Conservation (phyloP, 1,140 invertebrate genomes). For the Brachionus paranguensis region DNA sequence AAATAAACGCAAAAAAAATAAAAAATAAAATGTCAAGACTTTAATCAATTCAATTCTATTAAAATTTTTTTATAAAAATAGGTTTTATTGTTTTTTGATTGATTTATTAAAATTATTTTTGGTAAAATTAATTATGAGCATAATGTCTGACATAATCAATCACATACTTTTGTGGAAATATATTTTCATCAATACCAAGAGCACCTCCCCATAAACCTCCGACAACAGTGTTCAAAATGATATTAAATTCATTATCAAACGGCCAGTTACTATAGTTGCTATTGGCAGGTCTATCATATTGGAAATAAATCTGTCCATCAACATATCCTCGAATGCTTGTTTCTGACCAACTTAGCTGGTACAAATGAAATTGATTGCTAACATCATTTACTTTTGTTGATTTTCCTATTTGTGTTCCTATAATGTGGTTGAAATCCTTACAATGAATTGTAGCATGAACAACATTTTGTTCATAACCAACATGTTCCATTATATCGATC, state of each 20-base stretch:
- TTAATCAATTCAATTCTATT: too few relatives aligned
- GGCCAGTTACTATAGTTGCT: background rate
- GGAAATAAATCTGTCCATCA: background rate
- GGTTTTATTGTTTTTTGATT: background rate
- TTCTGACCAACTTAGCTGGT: background rate
- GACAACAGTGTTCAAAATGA: slow-evolving; percentile 3
- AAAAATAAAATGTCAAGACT: too few relatives aligned
- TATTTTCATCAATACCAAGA: background rate
- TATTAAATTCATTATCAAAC: slow-evolving; percentile 2
- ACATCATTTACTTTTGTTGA: slow-evolving; percentile 1
- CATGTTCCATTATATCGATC: slow-evolving; percentile 42
- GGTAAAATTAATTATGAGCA: background rate
- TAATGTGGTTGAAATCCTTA: background rate
- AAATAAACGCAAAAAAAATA: too few relatives aligned
- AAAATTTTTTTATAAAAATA: too few relatives aligned
- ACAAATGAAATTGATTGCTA: background rate
- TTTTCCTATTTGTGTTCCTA: background rate
- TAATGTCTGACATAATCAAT: slow-evolving; percentile 8
- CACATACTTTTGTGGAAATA: background rate
- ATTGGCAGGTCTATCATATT: background rate
- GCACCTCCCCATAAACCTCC: slow-evolving; percentile 18
- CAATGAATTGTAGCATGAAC: slow-evolving; percentile 24
- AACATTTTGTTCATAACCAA: background rate
- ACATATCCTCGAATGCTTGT: background rate
- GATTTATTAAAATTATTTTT: background rate